Percentiles rank a stretch among this genome's conserved stretches.
These are phyloP conservation scores for Hybognathus amarus DNA, from an alignment of 2,797 vertebrate genomes.

Conservation along the genomic window DNA sequence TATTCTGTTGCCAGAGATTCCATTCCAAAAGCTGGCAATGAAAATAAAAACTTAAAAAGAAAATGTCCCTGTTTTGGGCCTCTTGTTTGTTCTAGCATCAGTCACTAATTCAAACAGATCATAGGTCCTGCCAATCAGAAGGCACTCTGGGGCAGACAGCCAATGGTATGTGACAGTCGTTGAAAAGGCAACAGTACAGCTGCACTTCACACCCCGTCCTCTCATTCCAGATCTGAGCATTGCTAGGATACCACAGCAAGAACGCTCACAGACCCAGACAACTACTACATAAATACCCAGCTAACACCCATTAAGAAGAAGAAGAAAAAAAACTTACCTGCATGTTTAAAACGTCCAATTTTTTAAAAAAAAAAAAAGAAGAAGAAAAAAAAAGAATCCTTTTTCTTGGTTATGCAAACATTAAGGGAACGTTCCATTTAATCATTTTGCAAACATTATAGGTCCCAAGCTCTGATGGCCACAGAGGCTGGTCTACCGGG, in stretches of 20 bases:
- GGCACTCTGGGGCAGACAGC: background rate
- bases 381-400: accelerated
- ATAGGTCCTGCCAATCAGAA: conserved; percentile 31
- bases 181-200: conserved; percentile 16
- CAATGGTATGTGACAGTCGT: conserved; percentile 19
- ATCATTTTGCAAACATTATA: background rate
- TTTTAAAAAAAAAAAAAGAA: accelerated
- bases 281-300: conserved; percentile 8
- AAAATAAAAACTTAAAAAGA: background rate
- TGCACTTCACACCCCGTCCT: conserved; percentile 38
- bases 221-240: conserved; percentile 46
- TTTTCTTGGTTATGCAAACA: background rate
- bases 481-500: no score
- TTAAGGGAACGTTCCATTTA: background rate
- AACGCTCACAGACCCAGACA: conserved; percentile 33
- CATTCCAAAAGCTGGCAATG: background rate
- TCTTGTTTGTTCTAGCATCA: conserved; percentile 28
- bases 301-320: background rate
- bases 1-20: background rate
- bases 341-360: no score
- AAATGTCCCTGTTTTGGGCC: background rate
- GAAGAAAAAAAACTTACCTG: background rate
- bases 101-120: conserved; percentile 6
- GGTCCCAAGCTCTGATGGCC: no score
- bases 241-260: conserved; percentile 48